Conservation (phyloP, 2,797 vertebrate genomes). For the Danio jaintianensis region DNA sequence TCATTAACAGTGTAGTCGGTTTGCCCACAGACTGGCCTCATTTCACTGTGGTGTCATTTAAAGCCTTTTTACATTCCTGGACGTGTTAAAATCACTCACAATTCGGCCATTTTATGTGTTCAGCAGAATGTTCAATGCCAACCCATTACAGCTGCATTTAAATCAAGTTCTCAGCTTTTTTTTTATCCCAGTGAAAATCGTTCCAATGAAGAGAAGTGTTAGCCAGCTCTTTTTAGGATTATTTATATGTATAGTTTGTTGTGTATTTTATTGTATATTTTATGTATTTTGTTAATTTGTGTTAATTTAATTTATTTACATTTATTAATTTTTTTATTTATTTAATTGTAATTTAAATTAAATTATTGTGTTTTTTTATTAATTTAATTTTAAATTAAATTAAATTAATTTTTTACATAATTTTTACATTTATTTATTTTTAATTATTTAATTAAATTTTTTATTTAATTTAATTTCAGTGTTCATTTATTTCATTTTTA, state of each 20-base stretch:
- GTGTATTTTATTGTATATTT: neutral
- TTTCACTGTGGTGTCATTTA: slow-evolving; percentile 66
- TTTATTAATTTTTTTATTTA: no score
- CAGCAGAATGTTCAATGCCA: neutral
- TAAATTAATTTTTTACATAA: no score
- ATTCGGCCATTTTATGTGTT: neutral
- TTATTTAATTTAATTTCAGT: no score
- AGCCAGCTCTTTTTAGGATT: neutral
- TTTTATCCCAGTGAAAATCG: no score
- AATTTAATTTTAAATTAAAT: no score
- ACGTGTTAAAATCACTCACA: neutral
- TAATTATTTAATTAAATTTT: no score
- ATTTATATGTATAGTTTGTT: neutral
- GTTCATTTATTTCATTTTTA: no score
- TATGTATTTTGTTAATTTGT: neutral
- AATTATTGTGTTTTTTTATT: neutral
- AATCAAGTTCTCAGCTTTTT: neutral
- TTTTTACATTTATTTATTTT: no score
- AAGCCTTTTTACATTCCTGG: slow-evolving; percentile 65
- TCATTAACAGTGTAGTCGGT: slow-evolving; percentile 63
- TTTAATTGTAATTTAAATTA: neutral
- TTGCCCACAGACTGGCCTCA: slow-evolving; percentile 62
- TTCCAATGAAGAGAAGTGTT: no score
- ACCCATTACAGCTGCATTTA: neutral
- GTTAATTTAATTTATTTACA: neutral